Evolutionary conservation across 2,113 vertebrate genomes (phyloP), one percentile per base, ranked within the genome.

Genomic region (Colossoma macropomum): DNA sequence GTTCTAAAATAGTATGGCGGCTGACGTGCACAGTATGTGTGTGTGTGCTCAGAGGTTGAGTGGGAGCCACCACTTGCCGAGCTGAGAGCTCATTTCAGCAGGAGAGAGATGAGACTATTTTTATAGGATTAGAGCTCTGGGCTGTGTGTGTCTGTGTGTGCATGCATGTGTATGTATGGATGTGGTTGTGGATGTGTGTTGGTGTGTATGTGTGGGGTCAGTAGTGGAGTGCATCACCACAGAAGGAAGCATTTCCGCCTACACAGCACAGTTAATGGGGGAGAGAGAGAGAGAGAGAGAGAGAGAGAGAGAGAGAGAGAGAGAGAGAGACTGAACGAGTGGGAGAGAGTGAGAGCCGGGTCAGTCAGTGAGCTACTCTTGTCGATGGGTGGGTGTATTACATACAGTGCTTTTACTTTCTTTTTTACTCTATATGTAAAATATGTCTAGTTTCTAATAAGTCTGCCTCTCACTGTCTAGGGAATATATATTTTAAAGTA

Each of bases 181-280:
- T 77, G 54, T 59, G 38, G 19, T 4, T 50, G 1, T 48, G 21
- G 21, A 10, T 59, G 45, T 80, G 62, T 68, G 19, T 25, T 9
- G 66, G 27, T 41, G 65, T 60, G 19, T 84, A 78, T 84, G 78
- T 86, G 86, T 83, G 84, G 78, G 34, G 50, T 41, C 81, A 79
- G 88, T 32, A 84, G 84, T 77, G 79, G 69, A 84, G 76, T 71
- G 62, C 79, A 80, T 79, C 82, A 84, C 75, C 71, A 90, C 59
- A 65, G 84, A 87, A 77, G 89, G 87, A 81, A 82, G 90, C 86
- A 25, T 80, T 74, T 79, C 88, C 92, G 74, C 90, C 90, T 87
- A 83, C 85, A 76, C 76, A 76, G 74, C 48, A 83, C 41, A 76
- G 68, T 72, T 41, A 71, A n/a, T 75, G 59, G 68, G 60, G 52